Evolutionary conservation across 2,888 invertebrate genomes (phyloP).

Genomic region (Scrobipalpa atriplicella): DNA sequence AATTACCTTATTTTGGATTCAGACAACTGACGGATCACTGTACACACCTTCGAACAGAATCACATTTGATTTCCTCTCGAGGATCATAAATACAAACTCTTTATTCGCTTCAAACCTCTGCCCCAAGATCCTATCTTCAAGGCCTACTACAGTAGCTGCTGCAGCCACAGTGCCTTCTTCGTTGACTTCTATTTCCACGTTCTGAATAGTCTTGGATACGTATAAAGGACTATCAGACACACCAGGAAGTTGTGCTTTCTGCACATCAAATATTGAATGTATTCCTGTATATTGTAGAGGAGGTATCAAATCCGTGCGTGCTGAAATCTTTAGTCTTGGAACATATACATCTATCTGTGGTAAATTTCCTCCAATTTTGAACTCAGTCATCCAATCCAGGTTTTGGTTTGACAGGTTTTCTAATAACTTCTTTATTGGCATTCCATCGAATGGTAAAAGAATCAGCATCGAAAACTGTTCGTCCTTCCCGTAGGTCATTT

Average conservation of each 20-base stretch:
- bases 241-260: slow-evolving; percentile 82
- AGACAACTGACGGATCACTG: slow-evolving; percentile 49
- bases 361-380: slow-evolving; percentile 65
- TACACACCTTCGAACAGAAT: slow-evolving; percentile 85
- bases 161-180: slow-evolving; percentile 89
- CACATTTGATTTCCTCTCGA: slow-evolving; percentile 82
- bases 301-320: slow-evolving; percentile 70
- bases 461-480: slow-evolving; percentile 85
- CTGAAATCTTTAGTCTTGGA: slow-evolving; percentile 83
- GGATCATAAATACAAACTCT: slow-evolving; percentile 86
- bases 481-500: slow-evolving; percentile 86
- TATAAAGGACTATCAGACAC: slow-evolving; percentile 81
- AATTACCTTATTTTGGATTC: slow-evolving; percentile 1
- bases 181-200: slow-evolving; percentile 87
- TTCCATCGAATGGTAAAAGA: slow-evolving; percentile 83
- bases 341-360: slow-evolving; percentile 83
- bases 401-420: slow-evolving; percentile 74
- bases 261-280: slow-evolving; percentile 83
- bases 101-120: slow-evolving; percentile 85
- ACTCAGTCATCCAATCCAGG: slow-evolving; percentile 75
- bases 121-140: slow-evolving; percentile 70
- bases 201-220: slow-evolving; percentile 85
- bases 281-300: slow-evolving; percentile 83
- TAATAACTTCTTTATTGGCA: slow-evolving; percentile 74
- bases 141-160: slow-evolving; percentile 80